Conservation (phyloP, 2,797 vertebrate genomes). For the Hoplostethus mediterraneus region DNA sequence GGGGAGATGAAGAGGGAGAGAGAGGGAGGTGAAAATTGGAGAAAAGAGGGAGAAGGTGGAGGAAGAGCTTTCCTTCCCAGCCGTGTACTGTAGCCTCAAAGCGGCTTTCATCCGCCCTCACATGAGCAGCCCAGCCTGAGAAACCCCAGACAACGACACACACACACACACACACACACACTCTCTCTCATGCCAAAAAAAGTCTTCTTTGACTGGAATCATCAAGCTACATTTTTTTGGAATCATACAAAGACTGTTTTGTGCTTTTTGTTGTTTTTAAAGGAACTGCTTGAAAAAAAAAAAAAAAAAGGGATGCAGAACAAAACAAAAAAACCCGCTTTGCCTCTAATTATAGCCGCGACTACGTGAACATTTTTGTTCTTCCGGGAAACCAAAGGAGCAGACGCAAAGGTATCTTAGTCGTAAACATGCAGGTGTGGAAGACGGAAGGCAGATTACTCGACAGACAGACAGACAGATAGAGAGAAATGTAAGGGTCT, state of each 20-base stretch:
- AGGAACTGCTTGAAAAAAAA: constrained; percentile 41
- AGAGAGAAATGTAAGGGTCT: not conserved
- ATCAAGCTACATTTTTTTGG: constrained; percentile 59
- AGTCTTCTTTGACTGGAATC: constrained; percentile 62
- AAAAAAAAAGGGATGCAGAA: constrained; percentile 31
- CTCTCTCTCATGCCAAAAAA: constrained; percentile 42
- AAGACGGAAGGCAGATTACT: not conserved
- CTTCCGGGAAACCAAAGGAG: constrained; percentile 42
- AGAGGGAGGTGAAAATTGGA: constrained; percentile 49
- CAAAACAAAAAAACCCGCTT: constrained; percentile 30
- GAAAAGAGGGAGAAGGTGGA: constrained; percentile 57
- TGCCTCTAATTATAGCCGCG: constrained; percentile 58
- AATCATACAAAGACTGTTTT: constrained; percentile 49
- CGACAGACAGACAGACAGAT: too few relatives aligned
- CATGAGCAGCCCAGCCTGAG: constrained; percentile 52
- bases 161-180: constrained; percentile 30
- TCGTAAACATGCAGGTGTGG: not conserved
- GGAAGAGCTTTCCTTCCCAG: constrained; percentile 61
- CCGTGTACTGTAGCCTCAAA: constrained; percentile 69
- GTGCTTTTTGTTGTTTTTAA: constrained; percentile 42
- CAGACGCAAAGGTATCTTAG: constrained; percentile 11
- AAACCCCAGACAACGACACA: constrained; percentile 44
- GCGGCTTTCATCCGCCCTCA: constrained; percentile 72
- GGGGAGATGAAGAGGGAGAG: constrained; percentile 5
- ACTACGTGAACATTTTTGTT: constrained; percentile 38